phyloP scores from a whole-genome alignment of 2,797 vertebrate species.

The Prionace glauca region DNA sequence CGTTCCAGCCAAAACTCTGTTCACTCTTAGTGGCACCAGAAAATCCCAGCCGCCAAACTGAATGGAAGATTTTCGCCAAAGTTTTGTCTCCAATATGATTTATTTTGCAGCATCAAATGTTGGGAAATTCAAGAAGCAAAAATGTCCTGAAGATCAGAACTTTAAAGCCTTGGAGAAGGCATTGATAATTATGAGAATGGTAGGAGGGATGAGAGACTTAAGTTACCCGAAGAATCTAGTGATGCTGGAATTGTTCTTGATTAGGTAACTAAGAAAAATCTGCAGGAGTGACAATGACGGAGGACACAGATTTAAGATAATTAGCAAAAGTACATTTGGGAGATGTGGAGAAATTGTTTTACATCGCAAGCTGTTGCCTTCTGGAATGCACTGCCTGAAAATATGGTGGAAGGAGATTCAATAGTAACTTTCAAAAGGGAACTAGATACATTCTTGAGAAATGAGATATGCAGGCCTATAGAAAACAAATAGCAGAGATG shows the following conservation, averaged over 20 bases:
- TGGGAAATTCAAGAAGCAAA: not conserved
- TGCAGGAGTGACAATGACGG: not conserved
- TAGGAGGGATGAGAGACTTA: not conserved
- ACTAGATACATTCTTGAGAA: no score
- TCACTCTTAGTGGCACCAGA: no score
- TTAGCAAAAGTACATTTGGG: not conserved
- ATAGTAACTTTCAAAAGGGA: no score
- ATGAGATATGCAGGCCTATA: no score
- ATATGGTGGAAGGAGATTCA: no score
- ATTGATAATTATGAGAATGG: not conserved
- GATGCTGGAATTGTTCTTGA: not conserved
- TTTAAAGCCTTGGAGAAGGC: not conserved
- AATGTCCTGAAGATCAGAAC: not conserved
- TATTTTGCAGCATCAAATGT: not conserved
- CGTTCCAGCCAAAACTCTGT: no score
- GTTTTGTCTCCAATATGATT: no score
- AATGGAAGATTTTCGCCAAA: no score
- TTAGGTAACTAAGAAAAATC: not conserved
- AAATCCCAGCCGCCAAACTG: no score
- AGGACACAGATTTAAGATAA: not conserved
- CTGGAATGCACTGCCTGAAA: no score
- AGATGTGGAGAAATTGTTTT: not conserved
- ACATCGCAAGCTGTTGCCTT: not conserved
- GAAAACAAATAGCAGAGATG: no score
- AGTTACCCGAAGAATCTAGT: not conserved